Evolutionary conservation across 2,113 vertebrate species (phyloP).

Genomic region (Alethe castanea): DNA sequence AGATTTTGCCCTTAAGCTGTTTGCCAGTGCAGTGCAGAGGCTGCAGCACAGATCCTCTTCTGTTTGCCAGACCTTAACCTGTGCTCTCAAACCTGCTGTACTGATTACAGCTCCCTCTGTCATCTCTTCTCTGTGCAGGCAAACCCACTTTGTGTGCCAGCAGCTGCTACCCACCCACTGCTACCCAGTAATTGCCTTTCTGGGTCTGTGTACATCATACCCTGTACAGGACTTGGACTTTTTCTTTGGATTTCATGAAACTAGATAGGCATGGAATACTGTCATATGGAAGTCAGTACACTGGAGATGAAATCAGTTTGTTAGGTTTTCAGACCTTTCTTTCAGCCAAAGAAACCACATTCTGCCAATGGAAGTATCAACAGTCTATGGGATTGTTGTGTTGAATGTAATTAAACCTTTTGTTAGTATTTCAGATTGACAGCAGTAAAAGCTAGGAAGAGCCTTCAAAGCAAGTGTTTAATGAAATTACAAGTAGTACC

Average conservation of each 20-base stretch:
- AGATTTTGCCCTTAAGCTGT: neutral
- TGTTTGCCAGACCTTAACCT: neutral
- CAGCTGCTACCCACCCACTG: slow-evolving; percentile 2
- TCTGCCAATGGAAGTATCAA: neutral
- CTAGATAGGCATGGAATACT: neutral
- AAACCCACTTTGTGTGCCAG: neutral
- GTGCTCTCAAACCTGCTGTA: neutral
- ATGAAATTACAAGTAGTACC: neutral
- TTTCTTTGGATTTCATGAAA: neutral
- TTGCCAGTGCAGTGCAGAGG: neutral
- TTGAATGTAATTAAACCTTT: neutral
- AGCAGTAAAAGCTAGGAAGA: neutral
- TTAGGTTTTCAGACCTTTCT: neutral
- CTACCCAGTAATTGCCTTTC: neutral
- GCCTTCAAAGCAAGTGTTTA: neutral
- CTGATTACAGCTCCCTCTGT: neutral
- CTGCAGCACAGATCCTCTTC: neutral
- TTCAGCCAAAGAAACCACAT: neutral
- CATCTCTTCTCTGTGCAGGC: neutral
- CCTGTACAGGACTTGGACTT: neutral
- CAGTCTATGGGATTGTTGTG: neutral
- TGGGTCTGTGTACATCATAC: neutral
- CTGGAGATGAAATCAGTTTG: neutral
- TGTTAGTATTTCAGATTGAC: neutral
- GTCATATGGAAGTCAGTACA: neutral